These are phyloP conservation scores for Cephalopachus bancanus DNA, from an alignment of 2,797 vertebrate genomes.

Conservation along the genomic window DNA sequence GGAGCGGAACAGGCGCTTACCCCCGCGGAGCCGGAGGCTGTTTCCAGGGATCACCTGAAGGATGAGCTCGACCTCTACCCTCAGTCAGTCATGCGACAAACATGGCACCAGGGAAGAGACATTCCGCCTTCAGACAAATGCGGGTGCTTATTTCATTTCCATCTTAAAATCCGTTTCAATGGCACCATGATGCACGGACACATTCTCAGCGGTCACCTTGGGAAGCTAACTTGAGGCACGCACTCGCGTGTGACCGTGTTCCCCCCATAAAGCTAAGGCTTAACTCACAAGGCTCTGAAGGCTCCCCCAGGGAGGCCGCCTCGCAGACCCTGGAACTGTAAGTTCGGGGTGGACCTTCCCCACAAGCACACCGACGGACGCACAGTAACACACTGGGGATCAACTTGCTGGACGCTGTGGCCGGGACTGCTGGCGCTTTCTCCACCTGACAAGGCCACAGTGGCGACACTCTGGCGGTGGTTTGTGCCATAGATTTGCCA, in stretches of 20 bases:
- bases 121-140: background rate
- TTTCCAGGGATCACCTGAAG: background rate
- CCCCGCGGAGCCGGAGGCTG: background rate
- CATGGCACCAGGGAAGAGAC: background rate
- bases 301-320: background rate
- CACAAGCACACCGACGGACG: no score
- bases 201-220: fast-evolving
- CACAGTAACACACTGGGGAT: background rate
- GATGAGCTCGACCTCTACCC: background rate
- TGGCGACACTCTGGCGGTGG: background rate
- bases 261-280: background rate
- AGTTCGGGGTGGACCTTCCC: no score
- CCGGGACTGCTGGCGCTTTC: no score
- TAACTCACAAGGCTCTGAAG: background rate
- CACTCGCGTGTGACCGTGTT: fast-evolving
- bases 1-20: background rate
- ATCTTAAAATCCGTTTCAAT: background rate
- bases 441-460: background rate
- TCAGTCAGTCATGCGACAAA: background rate
- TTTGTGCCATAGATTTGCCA: background rate
- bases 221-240: background rate
- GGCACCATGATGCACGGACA: fast-evolving
- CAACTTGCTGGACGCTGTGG: background rate
- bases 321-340: no score
- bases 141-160: background rate